Evolutionary conservation across 2,797 vertebrate species (phyloP), one percentile per base, ranked within the genome.

Genomic region (Pelochelys cantorii): DNA sequence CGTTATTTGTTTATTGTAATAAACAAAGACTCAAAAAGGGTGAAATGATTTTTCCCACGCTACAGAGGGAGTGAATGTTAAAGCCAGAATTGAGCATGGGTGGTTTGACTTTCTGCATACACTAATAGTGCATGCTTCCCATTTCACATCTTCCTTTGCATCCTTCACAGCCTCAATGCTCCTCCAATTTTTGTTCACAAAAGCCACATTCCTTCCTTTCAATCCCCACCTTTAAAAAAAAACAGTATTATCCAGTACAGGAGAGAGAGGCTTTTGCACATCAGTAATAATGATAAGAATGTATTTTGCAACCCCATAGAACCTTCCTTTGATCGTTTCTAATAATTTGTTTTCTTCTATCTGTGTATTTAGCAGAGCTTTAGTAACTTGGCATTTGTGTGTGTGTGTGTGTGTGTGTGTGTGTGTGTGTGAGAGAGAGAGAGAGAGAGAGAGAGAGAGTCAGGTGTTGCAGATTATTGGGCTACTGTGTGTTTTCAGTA

Each of bases 1-100:
- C 22, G 42, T 52, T 77, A 27, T 48, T 77, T 29, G 37, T 77
- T 77, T 29, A 52, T 52, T 48, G 7, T 75, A 25, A 77, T 52
- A 52, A 77, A 77, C 42, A 48, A 42, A 52, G 13, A 7, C 42
- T 27, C 37, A 37, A 37, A 77, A 52, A 54, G 15, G 42, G 37
- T 52, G 25, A 27, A 56, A 31, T 52, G 37, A 37, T 71, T 71
- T 48, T 71, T 18, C 10, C 34, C 20, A 71, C 6, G 68, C n/a
- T 71, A 37, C 34, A 11, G 68, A 5, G 65, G 10, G n/a, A 34
- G 34, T 37, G 68, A 37, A 34, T 37, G 68, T 71, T 71, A 23
- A 18, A 71, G 18, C 65, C 0, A 10, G 56, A 53, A 29, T 22
- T 3, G 31, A 82, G 42, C 59, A 82, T 4, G 0, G 0, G 15